These are phyloP conservation scores for Ectemnius cavifrons DNA, from an alignment of 2,888 invertebrate species.

Conservation along the genomic window DNA sequence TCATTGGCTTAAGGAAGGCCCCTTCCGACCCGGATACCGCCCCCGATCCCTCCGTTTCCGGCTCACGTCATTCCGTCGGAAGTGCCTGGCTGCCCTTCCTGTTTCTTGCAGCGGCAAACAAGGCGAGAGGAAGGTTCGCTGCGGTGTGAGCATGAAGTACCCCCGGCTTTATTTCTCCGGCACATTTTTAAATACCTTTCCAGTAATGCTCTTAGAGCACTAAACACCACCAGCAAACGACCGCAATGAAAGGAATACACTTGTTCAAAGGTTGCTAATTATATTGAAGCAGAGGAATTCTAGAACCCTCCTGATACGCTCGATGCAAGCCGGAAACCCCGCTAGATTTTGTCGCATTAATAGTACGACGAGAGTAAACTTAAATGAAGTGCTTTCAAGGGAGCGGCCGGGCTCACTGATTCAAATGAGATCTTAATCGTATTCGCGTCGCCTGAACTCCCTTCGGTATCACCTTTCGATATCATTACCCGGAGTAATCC, in stretches of 20 bases:
- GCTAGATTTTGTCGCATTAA: no score
- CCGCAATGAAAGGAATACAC: no score
- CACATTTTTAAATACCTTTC: background rate
- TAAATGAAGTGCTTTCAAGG: background rate
- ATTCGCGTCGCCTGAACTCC: slow-evolving; percentile 11
- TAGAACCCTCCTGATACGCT: no score
- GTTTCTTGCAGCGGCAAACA: slow-evolving; percentile 26
- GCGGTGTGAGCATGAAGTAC: background rate
- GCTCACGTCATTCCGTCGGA: slow-evolving; percentile 44
- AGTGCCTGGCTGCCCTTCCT: slow-evolving; percentile 29
- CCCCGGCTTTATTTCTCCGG: background rate
- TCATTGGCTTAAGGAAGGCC: slow-evolving; percentile 59
- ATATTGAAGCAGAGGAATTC: no score
- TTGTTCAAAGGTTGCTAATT: no score
- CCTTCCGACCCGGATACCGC: slow-evolving; percentile 40
- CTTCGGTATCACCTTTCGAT: slow-evolving; percentile 15
- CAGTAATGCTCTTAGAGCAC: slow-evolving; percentile 1
- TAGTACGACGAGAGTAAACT: background rate
- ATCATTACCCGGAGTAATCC: slow-evolving; percentile 38
- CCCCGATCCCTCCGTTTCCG: slow-evolving; percentile 47
- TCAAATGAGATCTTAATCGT: slow-evolving; percentile 43
- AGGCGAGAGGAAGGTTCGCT: background rate
- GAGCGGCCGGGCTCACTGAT: slow-evolving; percentile 26
- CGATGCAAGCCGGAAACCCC: no score
- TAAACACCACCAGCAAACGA: background rate